phyloP scores from a whole-genome alignment of 2,888 invertebrate species.

The Caenorhabditis wallacei region DNA sequence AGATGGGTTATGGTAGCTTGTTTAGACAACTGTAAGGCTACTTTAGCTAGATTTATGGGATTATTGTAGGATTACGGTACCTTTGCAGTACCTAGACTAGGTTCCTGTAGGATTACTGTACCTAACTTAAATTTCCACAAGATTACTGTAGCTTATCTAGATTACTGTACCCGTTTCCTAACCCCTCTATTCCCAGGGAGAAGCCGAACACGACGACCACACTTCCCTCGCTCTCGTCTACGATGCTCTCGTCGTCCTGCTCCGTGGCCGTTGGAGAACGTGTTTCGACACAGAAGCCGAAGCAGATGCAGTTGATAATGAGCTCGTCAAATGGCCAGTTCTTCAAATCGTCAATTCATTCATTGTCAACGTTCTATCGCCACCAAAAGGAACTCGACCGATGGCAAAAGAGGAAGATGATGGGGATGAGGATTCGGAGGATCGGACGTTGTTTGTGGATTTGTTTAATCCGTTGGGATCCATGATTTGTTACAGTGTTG shows the following conservation, averaged over 20 bases:
- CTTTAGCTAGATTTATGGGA: too few species aligned
- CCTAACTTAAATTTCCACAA: too few species aligned
- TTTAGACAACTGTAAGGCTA: too few species aligned
- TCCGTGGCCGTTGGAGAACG: conserved; percentile 83
- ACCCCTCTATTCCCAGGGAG: conserved; percentile 43
- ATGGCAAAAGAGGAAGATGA: conserved; percentile 85
- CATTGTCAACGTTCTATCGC: conserved; percentile 88
- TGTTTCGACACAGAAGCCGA: conserved; percentile 44
- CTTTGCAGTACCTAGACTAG: too few species aligned
- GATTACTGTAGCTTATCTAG: too few species aligned
- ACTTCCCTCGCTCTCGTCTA: conserved; percentile 88
- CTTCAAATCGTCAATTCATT: conserved; percentile 89
- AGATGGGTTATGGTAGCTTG: too few species aligned
- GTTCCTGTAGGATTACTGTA: too few species aligned
- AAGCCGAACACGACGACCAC: conserved; percentile 84
- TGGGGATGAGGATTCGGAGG: conserved; percentile 87
- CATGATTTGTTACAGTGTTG: conserved; percentile 72
- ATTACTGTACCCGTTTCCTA: background rate
- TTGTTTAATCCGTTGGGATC: conserved; percentile 84
- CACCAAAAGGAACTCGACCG: conserved; percentile 89
- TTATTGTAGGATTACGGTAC: too few species aligned
- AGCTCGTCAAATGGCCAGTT: conserved; percentile 70
- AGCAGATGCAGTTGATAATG: conserved; percentile 60
- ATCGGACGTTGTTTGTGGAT: conserved; percentile 84
- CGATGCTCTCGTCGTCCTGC: conserved; percentile 87